Base-by-base conservation (phyloP, 2,113 vertebrate species). In the Typhlomys cinereus region DNA sequence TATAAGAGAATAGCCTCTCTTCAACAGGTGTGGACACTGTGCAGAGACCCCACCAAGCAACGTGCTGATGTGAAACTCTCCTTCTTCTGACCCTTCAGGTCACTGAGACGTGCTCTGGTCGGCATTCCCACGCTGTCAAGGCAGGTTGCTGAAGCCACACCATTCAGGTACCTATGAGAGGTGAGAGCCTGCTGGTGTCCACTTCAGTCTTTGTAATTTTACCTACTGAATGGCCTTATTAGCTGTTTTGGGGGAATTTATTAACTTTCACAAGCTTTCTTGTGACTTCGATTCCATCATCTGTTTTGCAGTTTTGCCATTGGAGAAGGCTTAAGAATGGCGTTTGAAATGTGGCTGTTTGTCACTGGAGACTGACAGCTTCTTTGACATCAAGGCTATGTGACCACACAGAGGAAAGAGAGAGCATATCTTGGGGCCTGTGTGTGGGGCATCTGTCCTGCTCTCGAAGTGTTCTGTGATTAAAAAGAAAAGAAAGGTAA, bases 221-320 rank as follows among this genome's bases (percentile, higher is more conserved):
- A 99, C 93, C 48, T 99, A 98, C 92, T 98, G 95, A 70, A 98
- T 97, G 85, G 98, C 97, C 98, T 99, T 98, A 96, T 98, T 99
- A 84, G 98, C 98, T 1, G 98, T 98, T 97, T 89, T 99, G 98
- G 31, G 99, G 4, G 98, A 97, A 92, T 92, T 98, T 97, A 99
- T 98, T 89, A 99, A 98, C 54, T 96, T 96, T 93, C 98, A 98
- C 15, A 99, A 78, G 90, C 99, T 98, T 89, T 99, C 98, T 96
- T 98, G 82, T 98, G 98, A 94, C 98, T 29, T 96, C 98, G 41
- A 98, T 86, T 74, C 95, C 84, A 89, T 97, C 97, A 39, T 98
- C 96, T 99, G 97, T 92, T 95, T 98, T 91, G 98, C 93, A n/a
- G n/a, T n/a, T n/a, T n/a, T n/a, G n/a, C n/a, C n/a, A 87, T 98